Evolutionary conservation across 1,140 invertebrate species (phyloP), one percentile per base, ranked within the genome.

Genomic region (Aleiodes sp.): DNA sequence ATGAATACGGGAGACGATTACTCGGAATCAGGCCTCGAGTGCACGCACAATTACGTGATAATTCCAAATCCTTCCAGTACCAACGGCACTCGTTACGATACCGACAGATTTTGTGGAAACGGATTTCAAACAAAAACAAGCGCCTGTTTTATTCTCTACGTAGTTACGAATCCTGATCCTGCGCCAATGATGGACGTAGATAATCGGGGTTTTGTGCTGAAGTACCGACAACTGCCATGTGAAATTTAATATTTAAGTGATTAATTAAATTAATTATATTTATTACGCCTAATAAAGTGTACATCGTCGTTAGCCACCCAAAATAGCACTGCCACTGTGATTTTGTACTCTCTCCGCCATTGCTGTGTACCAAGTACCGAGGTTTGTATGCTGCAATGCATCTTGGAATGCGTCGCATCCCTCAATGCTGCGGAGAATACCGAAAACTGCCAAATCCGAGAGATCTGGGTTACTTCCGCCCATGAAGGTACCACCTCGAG

Each of bases 381-480:
- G 91, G 60, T 90, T 90, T 0, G 94, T 95, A 79, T 95, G 88
- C n/a, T 85, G 65, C 14, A 90, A 72, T 21, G 95, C 85, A 81
- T 99, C 98, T 76, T 93, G 85, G 82, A 99, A 99, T 3, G 98
- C 96, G 59, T 88, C 75, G 79, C 96, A 99, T 0, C 98, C 98
- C 87, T 98, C 96, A 79, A 99, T 98, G 77, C 97, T 97, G 75
- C 90, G 95, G 2, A 99, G 86, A 9, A 97, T 91, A 10, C 98
- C 98, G 84, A 94, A 99, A 0, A 99, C 93, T 4, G 96, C 91
- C 52, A 99, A 87, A 88, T 99, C 98, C 2, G 97, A 94, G 4
- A 99, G 87, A 83, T 99, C 94, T 9, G 98, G 98, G 75, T 90
- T 82, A 10, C 91, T 85, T 1, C 97, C 97, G 73, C 96, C 93